These are phyloP conservation scores for Myxocyprinus asiaticus DNA, from an alignment of 2,113 vertebrate genomes.

Conservation along the genomic window DNA sequence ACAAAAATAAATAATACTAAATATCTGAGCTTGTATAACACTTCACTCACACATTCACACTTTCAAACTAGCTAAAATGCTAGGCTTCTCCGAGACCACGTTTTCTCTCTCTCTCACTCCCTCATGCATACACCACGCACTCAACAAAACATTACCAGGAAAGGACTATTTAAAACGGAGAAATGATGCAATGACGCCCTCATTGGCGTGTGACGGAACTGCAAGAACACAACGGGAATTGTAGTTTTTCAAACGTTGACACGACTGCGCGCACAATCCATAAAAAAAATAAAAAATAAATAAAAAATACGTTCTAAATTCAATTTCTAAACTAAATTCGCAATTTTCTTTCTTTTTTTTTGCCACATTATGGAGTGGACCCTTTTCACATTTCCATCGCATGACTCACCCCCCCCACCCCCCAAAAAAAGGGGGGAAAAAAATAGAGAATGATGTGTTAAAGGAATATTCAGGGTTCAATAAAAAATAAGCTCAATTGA, in stretches of 20 bases:
- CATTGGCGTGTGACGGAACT: not conserved
- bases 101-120: slow-evolving; percentile 12
- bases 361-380: too few relatives aligned
- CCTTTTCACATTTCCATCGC: too few relatives aligned
- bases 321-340: too few relatives aligned
- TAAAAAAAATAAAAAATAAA: too few relatives aligned
- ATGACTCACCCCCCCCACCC: too few relatives aligned
- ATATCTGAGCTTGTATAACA: not conserved
- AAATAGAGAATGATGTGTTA: too few relatives aligned
- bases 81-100: slow-evolving; percentile 37
- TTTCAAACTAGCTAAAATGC: slow-evolving; percentile 42
- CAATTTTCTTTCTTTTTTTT: too few relatives aligned
- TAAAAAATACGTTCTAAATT: too few relatives aligned
- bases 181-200: not conserved
- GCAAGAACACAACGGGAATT: slow-evolving; percentile 31
- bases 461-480: too few relatives aligned
- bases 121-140: slow-evolving; percentile 46
- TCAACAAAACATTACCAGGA: slow-evolving; percentile 38
- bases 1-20: slow-evolving; percentile 44
- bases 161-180: slow-evolving; percentile 43
- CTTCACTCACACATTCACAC: slow-evolving; percentile 44
- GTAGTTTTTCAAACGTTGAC: slow-evolving; percentile 37
- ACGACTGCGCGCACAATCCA: not conserved
- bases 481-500: too few relatives aligned
- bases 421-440: too few relatives aligned